A percentile compares a stretch with the other conserved stretches of the same genome.
phyloP scores from a whole-genome alignment of 2,797 vertebrate species.

The Manis crassicaudata region DNA sequence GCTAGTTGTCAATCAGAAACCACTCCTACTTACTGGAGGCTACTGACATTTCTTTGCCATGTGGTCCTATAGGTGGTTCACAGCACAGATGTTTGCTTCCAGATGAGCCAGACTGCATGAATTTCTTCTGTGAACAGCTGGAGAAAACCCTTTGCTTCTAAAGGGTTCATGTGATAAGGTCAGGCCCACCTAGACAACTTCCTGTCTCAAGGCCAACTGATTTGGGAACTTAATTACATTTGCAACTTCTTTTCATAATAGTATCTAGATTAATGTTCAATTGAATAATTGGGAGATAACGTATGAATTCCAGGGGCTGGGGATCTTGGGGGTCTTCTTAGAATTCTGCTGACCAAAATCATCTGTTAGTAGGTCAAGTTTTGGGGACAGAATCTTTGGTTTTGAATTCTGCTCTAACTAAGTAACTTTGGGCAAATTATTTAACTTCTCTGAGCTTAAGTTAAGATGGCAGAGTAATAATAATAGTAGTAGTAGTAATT shows the following conservation, averaged over 20 bases:
- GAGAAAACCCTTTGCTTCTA: conserved; percentile 7
- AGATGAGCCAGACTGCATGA: background rate
- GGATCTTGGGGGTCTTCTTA: background rate
- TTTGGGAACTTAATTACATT: background rate
- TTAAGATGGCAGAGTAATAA: background rate
- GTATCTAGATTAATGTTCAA: background rate
- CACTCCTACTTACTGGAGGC: background rate
- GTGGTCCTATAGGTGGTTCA: background rate
- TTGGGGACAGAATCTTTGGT: background rate
- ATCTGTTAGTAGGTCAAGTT: background rate
- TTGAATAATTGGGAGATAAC: background rate
- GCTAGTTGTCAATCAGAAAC: background rate
- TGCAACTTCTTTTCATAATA: background rate
- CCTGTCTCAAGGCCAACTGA: background rate
- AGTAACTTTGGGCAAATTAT: background rate
- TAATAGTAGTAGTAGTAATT: background rate
- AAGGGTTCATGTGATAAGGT: background rate
- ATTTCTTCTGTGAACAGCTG: background rate
- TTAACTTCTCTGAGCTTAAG: background rate
- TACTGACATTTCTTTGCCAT: background rate
- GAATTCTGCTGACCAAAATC: background rate
- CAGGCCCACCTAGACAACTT: background rate
- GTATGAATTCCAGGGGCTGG: background rate
- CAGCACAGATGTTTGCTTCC: background rate
- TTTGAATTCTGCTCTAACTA: background rate